Conservation (phyloP, 2,113 vertebrate species). For the Empidonax traillii region DNA sequence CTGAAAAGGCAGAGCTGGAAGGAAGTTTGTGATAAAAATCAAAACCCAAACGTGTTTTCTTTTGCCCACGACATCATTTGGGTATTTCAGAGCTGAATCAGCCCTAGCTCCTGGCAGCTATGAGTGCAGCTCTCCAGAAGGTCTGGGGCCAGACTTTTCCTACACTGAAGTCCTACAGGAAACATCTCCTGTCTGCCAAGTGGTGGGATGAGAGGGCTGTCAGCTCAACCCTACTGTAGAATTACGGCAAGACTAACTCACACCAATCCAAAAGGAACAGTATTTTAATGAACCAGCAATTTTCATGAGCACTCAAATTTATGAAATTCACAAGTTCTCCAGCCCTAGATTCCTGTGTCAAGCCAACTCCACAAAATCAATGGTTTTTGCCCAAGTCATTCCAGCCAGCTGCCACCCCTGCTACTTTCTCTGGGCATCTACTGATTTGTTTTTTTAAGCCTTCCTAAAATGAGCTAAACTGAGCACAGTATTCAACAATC, state of each 20-base stretch:
- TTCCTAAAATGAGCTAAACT: background rate
- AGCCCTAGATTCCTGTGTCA: background rate
- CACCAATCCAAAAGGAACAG: background rate
- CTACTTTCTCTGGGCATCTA: background rate
- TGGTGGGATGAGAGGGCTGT: background rate
- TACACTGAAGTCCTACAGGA: background rate
- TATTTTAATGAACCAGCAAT: background rate
- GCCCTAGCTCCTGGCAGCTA: background rate
- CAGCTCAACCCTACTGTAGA: background rate
- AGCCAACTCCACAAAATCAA: background rate
- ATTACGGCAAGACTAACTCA: background rate
- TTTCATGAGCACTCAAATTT: background rate
- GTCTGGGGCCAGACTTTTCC: background rate
- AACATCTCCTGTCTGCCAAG: background rate
- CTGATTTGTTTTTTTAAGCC: background rate
- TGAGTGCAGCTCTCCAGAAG: rapidly evolving
- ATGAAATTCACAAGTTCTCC: background rate
- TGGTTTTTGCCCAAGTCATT: background rate
- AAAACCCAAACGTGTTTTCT: background rate
- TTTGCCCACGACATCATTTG: background rate
- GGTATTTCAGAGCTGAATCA: background rate
- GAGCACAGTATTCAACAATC: background rate
- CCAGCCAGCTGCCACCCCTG: background rate
- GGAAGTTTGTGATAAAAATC: slow-evolving; percentile 13
- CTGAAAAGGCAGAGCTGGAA: slow-evolving; percentile 16